A percentile compares a stretch with the other conserved stretches of the same genome.
These are phyloP conservation scores for Helarctos malayanus DNA, from an alignment of 2,797 vertebrate species.

Conservation along the genomic window DNA sequence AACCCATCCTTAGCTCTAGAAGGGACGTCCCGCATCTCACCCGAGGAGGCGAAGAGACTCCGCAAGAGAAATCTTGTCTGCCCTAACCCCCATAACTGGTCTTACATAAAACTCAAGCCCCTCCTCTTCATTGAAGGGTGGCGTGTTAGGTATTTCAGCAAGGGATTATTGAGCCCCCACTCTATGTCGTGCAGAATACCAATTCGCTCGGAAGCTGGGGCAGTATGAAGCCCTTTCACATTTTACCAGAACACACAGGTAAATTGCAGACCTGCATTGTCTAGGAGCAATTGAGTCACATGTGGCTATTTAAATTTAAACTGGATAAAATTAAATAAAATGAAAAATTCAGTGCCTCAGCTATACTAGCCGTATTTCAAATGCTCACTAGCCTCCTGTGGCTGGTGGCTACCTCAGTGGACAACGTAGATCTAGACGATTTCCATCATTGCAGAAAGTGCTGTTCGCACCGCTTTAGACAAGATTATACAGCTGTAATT, in stretches of 20 bases:
- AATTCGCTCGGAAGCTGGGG: neutral
- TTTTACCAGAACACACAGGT: neutral
- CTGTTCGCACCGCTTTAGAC: neutral
- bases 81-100: neutral
- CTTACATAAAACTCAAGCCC: neutral
- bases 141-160: neutral
- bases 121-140: neutral
- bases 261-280: neutral
- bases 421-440: neutral
- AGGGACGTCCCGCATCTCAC: neutral
- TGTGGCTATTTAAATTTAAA: neutral
- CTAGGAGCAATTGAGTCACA: neutral
- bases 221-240: neutral
- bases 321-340: conserved; percentile 1
- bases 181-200: neutral
- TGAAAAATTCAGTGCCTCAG: neutral
- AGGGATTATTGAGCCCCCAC: neutral
- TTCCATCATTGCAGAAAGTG: neutral
- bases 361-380: neutral
- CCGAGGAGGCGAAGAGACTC: neutral
- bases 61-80: neutral
- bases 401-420: neutral
- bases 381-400: neutral
- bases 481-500: neutral
- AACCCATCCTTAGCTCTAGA: neutral